Percentiles rank a stretch among this genome's conserved stretches.
These are phyloP conservation scores for Hyperoplus lanceolatus DNA, from an alignment of 2,797 vertebrate species.

Conservation along the genomic window DNA sequence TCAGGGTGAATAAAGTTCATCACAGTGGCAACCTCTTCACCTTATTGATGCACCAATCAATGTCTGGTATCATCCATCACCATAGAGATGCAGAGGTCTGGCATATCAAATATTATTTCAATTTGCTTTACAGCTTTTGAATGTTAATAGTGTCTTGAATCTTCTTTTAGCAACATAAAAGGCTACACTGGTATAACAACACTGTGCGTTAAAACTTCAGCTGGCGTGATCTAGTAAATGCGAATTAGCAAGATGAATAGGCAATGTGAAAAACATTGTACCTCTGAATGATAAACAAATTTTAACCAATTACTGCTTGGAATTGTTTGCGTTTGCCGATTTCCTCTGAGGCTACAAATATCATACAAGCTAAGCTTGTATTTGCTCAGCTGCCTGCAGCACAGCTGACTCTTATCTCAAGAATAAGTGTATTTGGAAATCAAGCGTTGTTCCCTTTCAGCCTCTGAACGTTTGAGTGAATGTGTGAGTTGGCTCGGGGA, in stretches of 20 bases:
- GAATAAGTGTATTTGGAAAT: constrained; percentile 5
- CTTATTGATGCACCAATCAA: constrained; percentile 68
- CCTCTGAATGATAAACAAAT: constrained; percentile 33
- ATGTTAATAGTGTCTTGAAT: not conserved
- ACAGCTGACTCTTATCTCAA: not conserved
- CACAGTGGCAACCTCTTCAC: constrained; percentile 48
- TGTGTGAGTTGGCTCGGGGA: not conserved
- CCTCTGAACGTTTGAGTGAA: not conserved
- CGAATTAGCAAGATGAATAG: constrained; percentile 15
- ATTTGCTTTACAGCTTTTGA: constrained; percentile 5
- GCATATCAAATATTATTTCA: constrained; percentile 1
- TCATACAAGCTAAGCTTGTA: not conserved
- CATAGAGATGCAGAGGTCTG: constrained; percentile 16
- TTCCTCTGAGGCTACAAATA: constrained; percentile 19
- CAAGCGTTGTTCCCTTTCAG: not conserved
- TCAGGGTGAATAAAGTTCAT: constrained; percentile 50
- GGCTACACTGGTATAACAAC: not conserved
- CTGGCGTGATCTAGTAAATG: not conserved
- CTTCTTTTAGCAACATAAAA: not conserved
- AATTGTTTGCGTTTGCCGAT: constrained; percentile 27
- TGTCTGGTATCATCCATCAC: constrained; percentile 65
- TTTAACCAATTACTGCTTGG: constrained; percentile 29
- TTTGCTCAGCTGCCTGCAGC: not conserved
- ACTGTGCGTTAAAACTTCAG: no score
- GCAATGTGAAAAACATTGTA: constrained; percentile 34